These are phyloP conservation scores for Urosaurus nigricauda DNA, from an alignment of 2,797 vertebrate species.

Conservation along the genomic window DNA sequence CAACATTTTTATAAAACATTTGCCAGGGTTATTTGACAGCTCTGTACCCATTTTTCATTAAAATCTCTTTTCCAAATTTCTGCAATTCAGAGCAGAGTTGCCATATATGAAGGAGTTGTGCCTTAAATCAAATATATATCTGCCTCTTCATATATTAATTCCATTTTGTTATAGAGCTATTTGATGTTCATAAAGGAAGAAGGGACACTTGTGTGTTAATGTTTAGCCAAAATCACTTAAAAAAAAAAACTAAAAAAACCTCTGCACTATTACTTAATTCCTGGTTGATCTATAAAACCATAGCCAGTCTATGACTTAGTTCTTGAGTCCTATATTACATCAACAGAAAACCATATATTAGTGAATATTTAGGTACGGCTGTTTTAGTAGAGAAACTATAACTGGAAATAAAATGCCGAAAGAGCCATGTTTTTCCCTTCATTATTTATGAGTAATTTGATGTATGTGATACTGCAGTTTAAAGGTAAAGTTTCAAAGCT, in stretches of 20 bases:
- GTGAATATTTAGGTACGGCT: background rate
- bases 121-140: background rate
- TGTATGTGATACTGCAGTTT: background rate
- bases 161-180: background rate
- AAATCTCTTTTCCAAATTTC: background rate
- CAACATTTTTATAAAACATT: background rate
- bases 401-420: background rate
- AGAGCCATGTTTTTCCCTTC: background rate
- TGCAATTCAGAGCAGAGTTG: background rate
- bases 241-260: background rate
- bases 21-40: background rate
- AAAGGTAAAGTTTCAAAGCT: constrained; percentile 29
- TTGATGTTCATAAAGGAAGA: background rate
- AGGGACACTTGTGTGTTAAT: background rate
- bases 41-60: background rate
- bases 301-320: background rate
- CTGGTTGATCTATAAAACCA: background rate
- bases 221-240: background rate
- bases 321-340: background rate
- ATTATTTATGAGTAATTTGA: constrained; percentile 35
- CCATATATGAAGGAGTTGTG: background rate
- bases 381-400: constrained; percentile 5
- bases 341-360: background rate
- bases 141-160: background rate
- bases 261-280: background rate